Conservation (phyloP, 2,113 vertebrate genomes). For the Etia nguti region DNA sequence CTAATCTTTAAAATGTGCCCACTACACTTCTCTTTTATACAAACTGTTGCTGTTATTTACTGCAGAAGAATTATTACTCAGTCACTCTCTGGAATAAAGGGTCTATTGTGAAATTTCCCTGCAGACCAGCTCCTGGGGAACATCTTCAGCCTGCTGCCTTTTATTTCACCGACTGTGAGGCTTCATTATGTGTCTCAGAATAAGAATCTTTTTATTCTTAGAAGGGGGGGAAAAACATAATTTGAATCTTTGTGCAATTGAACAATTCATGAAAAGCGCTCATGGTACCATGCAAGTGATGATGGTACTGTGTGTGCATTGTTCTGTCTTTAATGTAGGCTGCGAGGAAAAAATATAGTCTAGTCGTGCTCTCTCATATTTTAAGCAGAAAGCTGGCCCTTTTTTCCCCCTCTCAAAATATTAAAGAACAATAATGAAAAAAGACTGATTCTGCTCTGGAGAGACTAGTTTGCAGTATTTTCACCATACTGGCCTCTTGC, state of each 20-base stretch:
- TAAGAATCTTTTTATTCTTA: neutral
- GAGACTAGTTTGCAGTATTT: neutral
- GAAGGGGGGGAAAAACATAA: neutral
- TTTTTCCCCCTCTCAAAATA: neutral
- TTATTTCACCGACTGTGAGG: neutral
- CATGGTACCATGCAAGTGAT: neutral
- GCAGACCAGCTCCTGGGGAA: neutral
- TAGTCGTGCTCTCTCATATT: neutral
- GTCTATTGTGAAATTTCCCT: neutral
- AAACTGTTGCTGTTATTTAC: neutral
- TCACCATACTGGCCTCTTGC: neutral
- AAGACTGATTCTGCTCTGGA: neutral
- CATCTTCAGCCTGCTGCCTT: slow-evolving; percentile 19
- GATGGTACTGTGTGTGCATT: neutral
- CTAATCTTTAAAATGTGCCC: neutral
- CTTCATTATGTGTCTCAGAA: slow-evolving; percentile 20
- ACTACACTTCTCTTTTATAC: neutral
- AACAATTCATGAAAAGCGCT: neutral
- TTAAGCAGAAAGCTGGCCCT: neutral
- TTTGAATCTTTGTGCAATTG: neutral
- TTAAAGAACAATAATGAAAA: neutral
- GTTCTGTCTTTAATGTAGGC: neutral
- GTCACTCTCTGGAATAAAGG: neutral
- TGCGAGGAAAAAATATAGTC: neutral
- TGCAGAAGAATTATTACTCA: neutral